These are phyloP conservation scores for Amblyornis subalaris DNA, from an alignment of 2,113 vertebrate species.

Conservation along the genomic window DNA sequence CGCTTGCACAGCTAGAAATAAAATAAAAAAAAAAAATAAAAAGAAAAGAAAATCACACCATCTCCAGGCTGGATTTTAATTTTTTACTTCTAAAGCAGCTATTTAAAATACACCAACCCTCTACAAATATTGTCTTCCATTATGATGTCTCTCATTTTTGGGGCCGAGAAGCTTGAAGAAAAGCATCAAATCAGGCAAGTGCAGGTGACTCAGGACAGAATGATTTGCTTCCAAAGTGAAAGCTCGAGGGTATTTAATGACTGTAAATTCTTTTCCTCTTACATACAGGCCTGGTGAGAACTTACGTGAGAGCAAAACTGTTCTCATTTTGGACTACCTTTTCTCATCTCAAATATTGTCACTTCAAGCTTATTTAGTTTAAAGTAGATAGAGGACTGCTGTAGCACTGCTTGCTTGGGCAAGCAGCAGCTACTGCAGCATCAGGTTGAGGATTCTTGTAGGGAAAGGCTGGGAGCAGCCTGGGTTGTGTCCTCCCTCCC, in stretches of 20 bases:
- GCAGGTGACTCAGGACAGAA: not conserved
- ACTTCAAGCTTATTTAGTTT: not conserved
- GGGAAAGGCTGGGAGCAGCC: not conserved
- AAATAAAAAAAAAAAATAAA: not conserved
- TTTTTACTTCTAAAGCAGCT: not conserved
- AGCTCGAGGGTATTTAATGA: not conserved
- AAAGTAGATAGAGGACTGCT: not conserved
- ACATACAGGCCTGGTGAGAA: not conserved
- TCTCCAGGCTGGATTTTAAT: not conserved
- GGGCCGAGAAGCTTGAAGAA: not conserved
- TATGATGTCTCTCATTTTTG: not conserved
- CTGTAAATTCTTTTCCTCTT: constrained; percentile 13
- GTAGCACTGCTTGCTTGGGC: not conserved
- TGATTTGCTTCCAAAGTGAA: not conserved
- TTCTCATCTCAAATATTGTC: not conserved
- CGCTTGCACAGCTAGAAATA: not conserved
- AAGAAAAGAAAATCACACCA: not conserved
- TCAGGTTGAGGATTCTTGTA: not conserved
- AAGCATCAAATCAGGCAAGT: not conserved
- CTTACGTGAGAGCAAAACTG: not conserved
- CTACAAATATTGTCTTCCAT: not conserved
- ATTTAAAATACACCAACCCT: not conserved
- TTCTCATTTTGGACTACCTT: not conserved
- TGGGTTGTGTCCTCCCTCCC: not conserved
- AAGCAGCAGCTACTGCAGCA: not conserved